A percentile compares a stretch with the other conserved stretches of the same genome.
These are phyloP conservation scores for Choristoneura rosaceana DNA, from an alignment of 2,888 invertebrate genomes.

Conservation along the genomic window DNA sequence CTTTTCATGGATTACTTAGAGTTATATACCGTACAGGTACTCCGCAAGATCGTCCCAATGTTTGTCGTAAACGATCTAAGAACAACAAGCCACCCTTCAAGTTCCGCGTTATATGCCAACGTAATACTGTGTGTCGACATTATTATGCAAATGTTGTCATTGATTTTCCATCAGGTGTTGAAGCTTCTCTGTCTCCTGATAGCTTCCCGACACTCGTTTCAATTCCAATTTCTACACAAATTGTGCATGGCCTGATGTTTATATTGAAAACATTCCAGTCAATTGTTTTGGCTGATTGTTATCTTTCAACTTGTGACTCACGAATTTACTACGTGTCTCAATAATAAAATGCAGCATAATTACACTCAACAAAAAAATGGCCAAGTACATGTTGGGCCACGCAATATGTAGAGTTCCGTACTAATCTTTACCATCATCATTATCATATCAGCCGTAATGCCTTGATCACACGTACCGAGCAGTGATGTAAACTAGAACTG, in stretches of 20 bases:
- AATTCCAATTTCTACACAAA: slow-evolving; percentile 47
- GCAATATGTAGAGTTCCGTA: too few relatives aligned
- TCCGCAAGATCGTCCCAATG: slow-evolving; percentile 2
- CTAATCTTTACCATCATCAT: too few relatives aligned
- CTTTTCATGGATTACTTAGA: neutral
- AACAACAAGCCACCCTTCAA: slow-evolving; percentile 16
- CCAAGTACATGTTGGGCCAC: too few relatives aligned
- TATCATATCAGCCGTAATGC: too few relatives aligned
- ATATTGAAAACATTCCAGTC: slow-evolving; percentile 23
- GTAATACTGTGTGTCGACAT: slow-evolving; percentile 29
- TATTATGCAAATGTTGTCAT: slow-evolving; percentile 58
- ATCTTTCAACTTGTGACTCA: slow-evolving; percentile 22
- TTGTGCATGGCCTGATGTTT: slow-evolving; percentile 31
- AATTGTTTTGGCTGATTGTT: slow-evolving; percentile 30
- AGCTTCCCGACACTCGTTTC: slow-evolving; percentile 37
- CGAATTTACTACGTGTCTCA: slow-evolving; percentile 20
- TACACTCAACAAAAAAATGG: neutral
- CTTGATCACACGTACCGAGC: too few relatives aligned
- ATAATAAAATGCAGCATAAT: neutral
- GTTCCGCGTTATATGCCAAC: slow-evolving; percentile 13
- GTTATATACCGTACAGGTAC: neutral
- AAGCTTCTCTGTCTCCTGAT: slow-evolving; percentile 41
- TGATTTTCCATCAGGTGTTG: slow-evolving; percentile 60
- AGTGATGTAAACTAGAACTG: too few relatives aligned
- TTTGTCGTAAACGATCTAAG: slow-evolving; percentile 12